Conservation (phyloP, 1,140 invertebrate species). For the Onthophagus taurus region DNA sequence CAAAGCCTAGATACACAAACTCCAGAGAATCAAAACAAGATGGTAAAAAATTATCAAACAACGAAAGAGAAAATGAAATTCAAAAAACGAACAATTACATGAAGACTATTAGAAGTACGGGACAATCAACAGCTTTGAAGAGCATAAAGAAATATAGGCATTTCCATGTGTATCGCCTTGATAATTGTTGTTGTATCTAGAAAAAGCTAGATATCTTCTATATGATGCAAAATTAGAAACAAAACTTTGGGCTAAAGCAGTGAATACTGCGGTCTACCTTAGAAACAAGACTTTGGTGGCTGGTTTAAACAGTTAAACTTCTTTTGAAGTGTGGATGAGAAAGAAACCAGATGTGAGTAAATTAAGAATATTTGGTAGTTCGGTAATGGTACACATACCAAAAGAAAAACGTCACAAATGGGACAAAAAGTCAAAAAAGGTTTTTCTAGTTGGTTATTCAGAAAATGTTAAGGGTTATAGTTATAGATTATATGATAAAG, state of each 20-base stretch:
- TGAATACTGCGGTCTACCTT: constrained; percentile 31
- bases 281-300: constrained; percentile 34
- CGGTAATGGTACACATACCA: neutral
- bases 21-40: no score
- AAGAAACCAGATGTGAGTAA: constrained; percentile 12
- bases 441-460: constrained; percentile 19
- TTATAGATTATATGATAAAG: neutral
- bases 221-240: no score
- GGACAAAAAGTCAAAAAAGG: constrained; percentile 7
- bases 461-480: constrained; percentile 12
- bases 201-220: no score
- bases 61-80: no score
- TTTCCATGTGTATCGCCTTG: no score
- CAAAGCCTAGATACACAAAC: no score
- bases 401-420: neutral
- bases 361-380: constrained; percentile 2
- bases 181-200: no score
- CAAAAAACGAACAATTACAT: no score
- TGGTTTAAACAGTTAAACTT: constrained; percentile 24
- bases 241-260: constrained; percentile 33
- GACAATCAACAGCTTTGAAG: no score
- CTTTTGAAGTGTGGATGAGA: constrained; percentile 30
- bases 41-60: no score
- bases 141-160: no score
- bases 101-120: no score